These are phyloP conservation scores for Aeoliscus strigatus DNA, from an alignment of 2,797 vertebrate genomes.

Conservation along the genomic window DNA sequence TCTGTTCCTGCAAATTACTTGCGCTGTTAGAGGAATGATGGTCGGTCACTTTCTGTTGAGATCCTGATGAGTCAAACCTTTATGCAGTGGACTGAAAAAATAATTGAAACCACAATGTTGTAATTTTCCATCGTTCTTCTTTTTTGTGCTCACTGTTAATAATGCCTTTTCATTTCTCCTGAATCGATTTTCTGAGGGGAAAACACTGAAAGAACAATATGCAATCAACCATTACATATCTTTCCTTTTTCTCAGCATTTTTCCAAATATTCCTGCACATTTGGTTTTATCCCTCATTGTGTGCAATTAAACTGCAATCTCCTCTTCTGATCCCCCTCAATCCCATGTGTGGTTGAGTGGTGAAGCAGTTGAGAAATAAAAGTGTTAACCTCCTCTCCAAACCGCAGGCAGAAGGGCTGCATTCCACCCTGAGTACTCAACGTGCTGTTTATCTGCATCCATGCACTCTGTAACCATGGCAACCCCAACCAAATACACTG, in stretches of 20 bases:
- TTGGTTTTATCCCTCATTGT: slow-evolving; percentile 57
- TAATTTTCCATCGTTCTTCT: too few species aligned
- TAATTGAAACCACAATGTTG: too few species aligned
- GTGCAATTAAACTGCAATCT: slow-evolving; percentile 66
- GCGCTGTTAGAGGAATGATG: slow-evolving; percentile 23
- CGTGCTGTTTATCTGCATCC: slow-evolving; percentile 74
- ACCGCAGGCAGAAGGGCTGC: slow-evolving; percentile 72
- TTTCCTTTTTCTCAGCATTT: slow-evolving; percentile 26
- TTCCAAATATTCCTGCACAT: slow-evolving; percentile 44
- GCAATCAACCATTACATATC: too few species aligned
- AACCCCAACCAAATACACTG: slow-evolving; percentile 70
- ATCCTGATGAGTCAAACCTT: too few species aligned
- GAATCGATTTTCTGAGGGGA: slow-evolving; percentile 73
- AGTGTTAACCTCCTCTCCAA: slow-evolving; percentile 74
- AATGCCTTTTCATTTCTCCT: slow-evolving; percentile 15
- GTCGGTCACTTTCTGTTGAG: slow-evolving; percentile 27
- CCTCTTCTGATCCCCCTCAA: slow-evolving; percentile 35
- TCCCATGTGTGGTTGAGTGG: slow-evolving; percentile 66
- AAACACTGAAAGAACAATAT: slow-evolving; percentile 56
- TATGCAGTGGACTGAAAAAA: too few species aligned
- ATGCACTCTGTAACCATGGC: slow-evolving; percentile 68
- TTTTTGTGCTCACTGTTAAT: too few species aligned
- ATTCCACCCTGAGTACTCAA: slow-evolving; percentile 71
- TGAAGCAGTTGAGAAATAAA: slow-evolving; percentile 70
- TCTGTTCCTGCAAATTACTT: slow-evolving; percentile 11